phyloP scores from a whole-genome alignment of 37 sponge, comb jelly and placozoan species.

The Mnemiopsis leidyi region DNA sequence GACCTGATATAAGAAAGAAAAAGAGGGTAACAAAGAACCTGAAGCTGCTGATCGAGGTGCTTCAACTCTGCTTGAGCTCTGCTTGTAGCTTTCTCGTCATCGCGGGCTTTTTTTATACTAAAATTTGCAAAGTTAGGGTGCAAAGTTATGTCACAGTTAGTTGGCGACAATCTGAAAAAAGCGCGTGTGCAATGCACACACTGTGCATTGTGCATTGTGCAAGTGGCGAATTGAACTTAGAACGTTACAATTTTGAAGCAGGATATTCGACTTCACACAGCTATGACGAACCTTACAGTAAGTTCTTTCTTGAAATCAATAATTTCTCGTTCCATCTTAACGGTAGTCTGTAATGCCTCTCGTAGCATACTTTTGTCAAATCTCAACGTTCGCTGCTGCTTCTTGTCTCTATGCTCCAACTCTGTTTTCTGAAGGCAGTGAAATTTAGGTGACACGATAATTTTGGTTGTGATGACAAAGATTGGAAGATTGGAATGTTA shows the following conservation, averaged over 20 bases:
- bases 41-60: conserved; percentile 50
- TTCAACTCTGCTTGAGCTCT: conserved; percentile 61
- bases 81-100: conserved; percentile 65
- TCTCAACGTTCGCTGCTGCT: conserved; percentile 15
- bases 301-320: conserved; percentile 47
- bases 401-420: conserved; percentile 4
- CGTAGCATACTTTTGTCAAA: conserved; percentile 44
- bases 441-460: not conserved
- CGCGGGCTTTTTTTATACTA: conserved; percentile 57
- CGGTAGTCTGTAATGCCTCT: conserved; percentile 39
- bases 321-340: conserved; percentile 42
- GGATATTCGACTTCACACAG: too few relatives aligned
- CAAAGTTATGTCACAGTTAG: not conserved
- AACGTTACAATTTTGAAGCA: too few relatives aligned
- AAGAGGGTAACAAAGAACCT: too few relatives aligned
- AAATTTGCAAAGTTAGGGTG: too few relatives aligned
- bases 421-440: conserved; percentile 13
- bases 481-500: too few relatives aligned
- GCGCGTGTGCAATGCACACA: not conserved
- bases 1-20: too few relatives aligned
- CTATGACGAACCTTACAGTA: conserved; percentile 42
- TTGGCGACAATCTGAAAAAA: not conserved
- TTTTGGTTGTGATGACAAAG: too few relatives aligned
- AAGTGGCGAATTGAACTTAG: too few relatives aligned
- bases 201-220: not conserved